Evolutionary conservation across 2,113 vertebrate species (phyloP), one percentile per base, ranked within the genome.

Genomic region (Limanda limanda): DNA sequence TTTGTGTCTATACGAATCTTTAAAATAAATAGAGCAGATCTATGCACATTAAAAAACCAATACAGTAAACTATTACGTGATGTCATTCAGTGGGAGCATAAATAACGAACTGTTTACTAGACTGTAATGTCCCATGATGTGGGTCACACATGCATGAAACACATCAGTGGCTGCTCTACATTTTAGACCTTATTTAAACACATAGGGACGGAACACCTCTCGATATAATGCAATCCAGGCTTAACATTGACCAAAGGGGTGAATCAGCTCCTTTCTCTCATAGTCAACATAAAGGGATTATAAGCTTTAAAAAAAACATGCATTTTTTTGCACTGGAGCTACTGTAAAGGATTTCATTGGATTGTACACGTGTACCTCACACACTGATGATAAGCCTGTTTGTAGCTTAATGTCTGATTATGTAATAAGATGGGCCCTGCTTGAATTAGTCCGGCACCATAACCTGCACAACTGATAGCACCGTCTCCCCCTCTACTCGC

Each of bases 51-150:
- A 40, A 62, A 86, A 59, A 65, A 25, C 27, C 27, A 47, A 21
- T 7, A 8, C 14, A 17, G 61, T 14, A 31, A 83, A 45, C 5
- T 18, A 42, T 68, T 68, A 81, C 45, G 67, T 80, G 59, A 80
- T 9, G 3, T 24, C 56, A 61, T 5, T 31, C 27, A 71, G 77
- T 40, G 9, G 27, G 37, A 79, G 67, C 37, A 59, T 85, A 78
- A 85, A 85, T 82, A 78, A 85, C 66, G 25, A 74, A 72, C n/a
- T 4, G 37, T 82, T 79, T 67, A 60, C 35, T 24, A 59, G 57
- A 24, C 3, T 15, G 66, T 60, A 42, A 72, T 65, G 70, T 61
- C 27, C n/a, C 54, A 57, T 18, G 72, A 78, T 78, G 67, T 78
- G 58, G 58, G 71, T 58, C 74, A 78, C 9, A 56, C 54, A 23